A percentile compares a stretch with the other conserved stretches of the same genome.
Evolutionary conservation across 2,113 vertebrate species (phyloP).

Genomic region (Numenius arquata): DNA sequence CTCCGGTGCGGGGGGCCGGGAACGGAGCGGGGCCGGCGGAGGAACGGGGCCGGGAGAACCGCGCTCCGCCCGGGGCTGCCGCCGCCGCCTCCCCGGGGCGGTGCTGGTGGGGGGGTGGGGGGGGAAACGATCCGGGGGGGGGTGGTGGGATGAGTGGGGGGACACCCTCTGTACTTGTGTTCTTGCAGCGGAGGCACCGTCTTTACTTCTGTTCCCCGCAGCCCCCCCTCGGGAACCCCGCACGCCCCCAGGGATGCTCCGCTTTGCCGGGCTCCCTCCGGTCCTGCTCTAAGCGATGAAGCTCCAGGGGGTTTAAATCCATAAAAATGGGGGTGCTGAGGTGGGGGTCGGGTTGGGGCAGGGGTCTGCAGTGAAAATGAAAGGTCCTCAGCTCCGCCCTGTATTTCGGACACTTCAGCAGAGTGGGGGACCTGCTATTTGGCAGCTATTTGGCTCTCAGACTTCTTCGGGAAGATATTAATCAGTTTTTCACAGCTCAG

Average conservation of each 20-base stretch:
- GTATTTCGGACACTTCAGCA: background rate
- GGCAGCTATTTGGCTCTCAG: background rate
- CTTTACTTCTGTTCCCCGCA: no score
- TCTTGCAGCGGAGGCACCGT: background rate
- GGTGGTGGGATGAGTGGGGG: no score
- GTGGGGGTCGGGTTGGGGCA: background rate
- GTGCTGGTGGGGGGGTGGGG: background rate
- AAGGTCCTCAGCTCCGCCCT: background rate
- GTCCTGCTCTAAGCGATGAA: fast-evolving
- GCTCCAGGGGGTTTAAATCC: background rate
- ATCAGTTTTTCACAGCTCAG: background rate
- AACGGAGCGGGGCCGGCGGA: background rate
- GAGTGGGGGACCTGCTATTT: fast-evolving
- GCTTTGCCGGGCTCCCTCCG: background rate
- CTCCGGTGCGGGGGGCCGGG: background rate
- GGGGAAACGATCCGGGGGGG: no score
- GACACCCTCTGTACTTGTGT: background rate
- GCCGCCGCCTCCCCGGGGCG: background rate
- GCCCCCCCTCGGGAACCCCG: no score
- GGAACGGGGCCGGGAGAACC: conserved; percentile 17
- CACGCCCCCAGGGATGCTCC: background rate
- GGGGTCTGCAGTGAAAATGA: background rate
- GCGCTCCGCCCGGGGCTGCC: background rate
- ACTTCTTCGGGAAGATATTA: background rate
- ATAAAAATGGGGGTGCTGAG: no score